phyloP scores from a whole-genome alignment of 2,797 vertebrate genomes.

The Rhabdophis nuchalis region DNA sequence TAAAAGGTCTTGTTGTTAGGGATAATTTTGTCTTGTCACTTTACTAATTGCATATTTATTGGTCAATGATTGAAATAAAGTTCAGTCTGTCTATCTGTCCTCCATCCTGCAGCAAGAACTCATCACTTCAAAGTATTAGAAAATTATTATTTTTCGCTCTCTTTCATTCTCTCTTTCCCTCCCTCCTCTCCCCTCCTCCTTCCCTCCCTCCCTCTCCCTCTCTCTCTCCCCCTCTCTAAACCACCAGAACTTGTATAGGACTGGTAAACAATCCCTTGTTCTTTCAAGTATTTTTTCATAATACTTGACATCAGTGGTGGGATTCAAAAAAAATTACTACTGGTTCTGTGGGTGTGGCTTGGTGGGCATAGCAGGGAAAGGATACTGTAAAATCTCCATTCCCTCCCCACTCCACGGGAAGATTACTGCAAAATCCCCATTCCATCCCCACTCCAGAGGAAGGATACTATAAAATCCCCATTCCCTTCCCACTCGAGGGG shows the following conservation, averaged over 20 bases:
- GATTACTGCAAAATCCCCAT: too few relatives aligned
- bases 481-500: too few relatives aligned
- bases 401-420: too few relatives aligned
- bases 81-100: not conserved
- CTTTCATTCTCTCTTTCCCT: not conserved
- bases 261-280: not conserved
- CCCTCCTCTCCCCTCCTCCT: too few relatives aligned
- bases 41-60: not conserved
- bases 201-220: too few relatives aligned
- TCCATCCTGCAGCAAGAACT: not conserved
- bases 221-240: not conserved
- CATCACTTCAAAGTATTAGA: not conserved
- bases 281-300: not conserved
- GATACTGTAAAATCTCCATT: too few relatives aligned
- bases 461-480: too few relatives aligned
- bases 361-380: too few relatives aligned
- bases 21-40: not conserved
- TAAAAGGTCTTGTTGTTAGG: not conserved
- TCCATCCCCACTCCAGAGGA: too few relatives aligned
- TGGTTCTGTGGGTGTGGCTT: too few relatives aligned
- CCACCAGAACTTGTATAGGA: not conserved
- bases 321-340: too few relatives aligned
- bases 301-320: not conserved
- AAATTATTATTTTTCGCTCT: not conserved
- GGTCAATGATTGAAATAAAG: not conserved